Percentiles rank a stretch among this genome's conserved stretches.
These are phyloP conservation scores for Leptobrachium leishanense DNA, from an alignment of 2,113 vertebrate genomes.

Conservation along the genomic window DNA sequence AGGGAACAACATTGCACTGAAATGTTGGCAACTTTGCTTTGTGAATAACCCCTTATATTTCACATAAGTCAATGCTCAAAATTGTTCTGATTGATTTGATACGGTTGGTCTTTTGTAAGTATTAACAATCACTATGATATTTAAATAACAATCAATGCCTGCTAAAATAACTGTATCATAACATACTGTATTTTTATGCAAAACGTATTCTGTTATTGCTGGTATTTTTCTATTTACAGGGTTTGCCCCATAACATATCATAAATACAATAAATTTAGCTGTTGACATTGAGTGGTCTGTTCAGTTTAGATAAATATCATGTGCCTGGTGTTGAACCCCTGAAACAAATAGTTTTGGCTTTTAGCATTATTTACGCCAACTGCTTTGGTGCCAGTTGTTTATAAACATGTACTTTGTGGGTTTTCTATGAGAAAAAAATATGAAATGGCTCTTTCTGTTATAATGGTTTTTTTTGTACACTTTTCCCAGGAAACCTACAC, in stretches of 20 bases:
- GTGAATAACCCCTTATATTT: no score
- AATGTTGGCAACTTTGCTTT: no score
- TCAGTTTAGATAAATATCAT: slow-evolving; percentile 16
- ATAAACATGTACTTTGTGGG: slow-evolving; percentile 33
- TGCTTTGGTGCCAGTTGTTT: slow-evolving; percentile 33
- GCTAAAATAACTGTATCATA: no score
- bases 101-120: no score
- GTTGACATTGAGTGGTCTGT: slow-evolving; percentile 20
- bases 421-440: slow-evolving; percentile 17
- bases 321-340: slow-evolving; percentile 4
- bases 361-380: slow-evolving; percentile 21
- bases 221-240: not conserved
- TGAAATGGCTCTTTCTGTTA: slow-evolving; percentile 27
- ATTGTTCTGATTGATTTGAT: no score
- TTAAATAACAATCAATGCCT: no score
- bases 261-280: not conserved
- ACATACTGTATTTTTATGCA: no score
- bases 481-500: slow-evolving; percentile 40
- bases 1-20: no score
- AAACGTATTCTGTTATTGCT: no score
- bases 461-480: slow-evolving; percentile 36
- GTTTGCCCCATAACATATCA: not conserved
- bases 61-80: no score
- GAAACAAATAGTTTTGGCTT: slow-evolving; percentile 20
- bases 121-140: no score